Evolutionary conservation across 1,140 invertebrate genomes (phyloP).

Genomic region (Drosophila sechellia): DNA sequence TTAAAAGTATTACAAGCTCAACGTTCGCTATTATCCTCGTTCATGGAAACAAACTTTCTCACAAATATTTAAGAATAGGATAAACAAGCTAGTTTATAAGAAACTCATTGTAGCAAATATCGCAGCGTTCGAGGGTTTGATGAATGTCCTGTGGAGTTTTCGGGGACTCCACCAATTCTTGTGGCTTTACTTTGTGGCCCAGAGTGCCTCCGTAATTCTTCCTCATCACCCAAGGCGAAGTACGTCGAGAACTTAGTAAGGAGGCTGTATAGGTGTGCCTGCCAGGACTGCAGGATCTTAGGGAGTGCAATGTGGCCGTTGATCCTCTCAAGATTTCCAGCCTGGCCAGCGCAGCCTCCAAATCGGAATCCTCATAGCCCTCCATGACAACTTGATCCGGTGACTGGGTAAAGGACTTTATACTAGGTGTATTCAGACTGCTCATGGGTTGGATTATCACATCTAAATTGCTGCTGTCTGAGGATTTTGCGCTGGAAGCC

Average conservation of each 20-base stretch:
- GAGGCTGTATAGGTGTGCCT: slow-evolving; percentile 34
- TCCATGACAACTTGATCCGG: slow-evolving; percentile 60
- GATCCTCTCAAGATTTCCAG: slow-evolving; percentile 58
- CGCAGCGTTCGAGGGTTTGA: slow-evolving; percentile 43
- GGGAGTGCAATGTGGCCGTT: slow-evolving; percentile 37
- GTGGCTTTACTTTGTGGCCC: slow-evolving; percentile 20
- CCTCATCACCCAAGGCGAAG: slow-evolving; percentile 60
- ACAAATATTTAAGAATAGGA: too few relatives aligned
- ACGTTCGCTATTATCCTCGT: not conserved
- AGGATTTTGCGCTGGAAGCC: slow-evolving; percentile 35
- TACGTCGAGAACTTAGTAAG: slow-evolving; percentile 41
- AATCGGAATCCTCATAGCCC: slow-evolving; percentile 52
- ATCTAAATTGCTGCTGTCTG: slow-evolving; percentile 46
- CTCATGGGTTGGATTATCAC: slow-evolving; percentile 60
- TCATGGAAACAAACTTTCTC: too few relatives aligned
- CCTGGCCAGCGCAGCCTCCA: slow-evolving; percentile 62
- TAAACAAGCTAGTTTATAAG: not conserved
- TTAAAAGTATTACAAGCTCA: not conserved
- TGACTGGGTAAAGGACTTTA: slow-evolving; percentile 43
- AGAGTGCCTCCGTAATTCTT: slow-evolving; percentile 36
- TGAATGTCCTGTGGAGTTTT: not conserved
- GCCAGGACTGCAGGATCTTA: slow-evolving; percentile 44
- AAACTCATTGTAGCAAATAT: slow-evolving; percentile 56
- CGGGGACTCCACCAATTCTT: not conserved
- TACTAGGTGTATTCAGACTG: slow-evolving; percentile 61